phyloP scores from a whole-genome alignment of 2,888 invertebrate genomes.

The Atrina japonica region DNA sequence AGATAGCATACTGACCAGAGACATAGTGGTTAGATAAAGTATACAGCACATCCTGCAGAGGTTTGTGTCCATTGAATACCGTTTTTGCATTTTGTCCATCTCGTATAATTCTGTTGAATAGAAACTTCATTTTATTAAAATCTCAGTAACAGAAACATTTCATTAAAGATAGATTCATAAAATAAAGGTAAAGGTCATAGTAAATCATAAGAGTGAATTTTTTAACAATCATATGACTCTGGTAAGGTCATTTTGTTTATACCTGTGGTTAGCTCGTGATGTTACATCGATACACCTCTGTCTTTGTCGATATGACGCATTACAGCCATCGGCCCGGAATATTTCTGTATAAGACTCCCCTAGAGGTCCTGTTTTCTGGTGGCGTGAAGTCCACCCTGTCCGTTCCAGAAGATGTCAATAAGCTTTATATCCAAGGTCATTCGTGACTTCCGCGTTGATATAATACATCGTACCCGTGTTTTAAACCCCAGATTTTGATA shows the following conservation, averaged over 20 bases:
- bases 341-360: conserved; percentile 44
- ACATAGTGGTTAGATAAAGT: conserved; percentile 65
- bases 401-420: conserved; percentile 57
- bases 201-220: too few species aligned
- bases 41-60: conserved; percentile 55
- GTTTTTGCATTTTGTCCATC: conserved; percentile 65
- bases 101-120: conserved; percentile 55
- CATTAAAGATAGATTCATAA: too few species aligned
- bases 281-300: conserved; percentile 55
- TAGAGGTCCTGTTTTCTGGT: conserved; percentile 61
- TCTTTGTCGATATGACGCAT: conserved; percentile 57
- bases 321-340: conserved; percentile 52
- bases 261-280: conserved; percentile 59
- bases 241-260: too few species aligned
- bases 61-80: conserved; percentile 67
- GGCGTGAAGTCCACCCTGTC: conserved; percentile 65
- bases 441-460: conserved; percentile 58
- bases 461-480: conserved; percentile 61
- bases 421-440: conserved; percentile 58
- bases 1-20: conserved; percentile 35
- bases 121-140: background rate
- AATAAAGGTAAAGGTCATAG: too few species aligned
- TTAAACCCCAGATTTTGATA: conserved; percentile 46
- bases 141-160: background rate
- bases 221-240: too few species aligned